Evolutionary conservation across 1,140 invertebrate species (phyloP).

Genomic region (Coptotermes formosanus): DNA sequence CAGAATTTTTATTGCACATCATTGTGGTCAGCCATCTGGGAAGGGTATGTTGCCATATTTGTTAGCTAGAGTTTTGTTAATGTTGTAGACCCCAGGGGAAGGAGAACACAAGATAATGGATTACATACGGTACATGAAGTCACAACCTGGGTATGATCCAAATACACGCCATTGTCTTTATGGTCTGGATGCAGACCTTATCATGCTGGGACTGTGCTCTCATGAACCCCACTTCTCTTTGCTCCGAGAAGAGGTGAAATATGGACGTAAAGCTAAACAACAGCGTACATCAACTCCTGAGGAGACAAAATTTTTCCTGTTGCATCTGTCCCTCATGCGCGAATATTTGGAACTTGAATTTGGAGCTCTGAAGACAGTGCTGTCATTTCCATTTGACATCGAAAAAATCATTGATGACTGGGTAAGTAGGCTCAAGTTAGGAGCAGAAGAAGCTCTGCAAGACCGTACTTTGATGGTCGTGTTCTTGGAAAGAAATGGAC

Average conservation of each 20-base stretch:
- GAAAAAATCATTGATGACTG: conserved; percentile 49
- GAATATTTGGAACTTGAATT: conserved; percentile 96
- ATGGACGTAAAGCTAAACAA: conserved; percentile 55
- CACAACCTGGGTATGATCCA: conserved; percentile 78
- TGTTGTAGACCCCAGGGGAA: conserved; percentile 83
- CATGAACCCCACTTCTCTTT: conserved; percentile 95
- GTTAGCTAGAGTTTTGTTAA: too few species aligned
- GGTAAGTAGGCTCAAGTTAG: too few species aligned
- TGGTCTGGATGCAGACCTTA: conserved; percentile 94
- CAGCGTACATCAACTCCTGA: conserved; percentile 69
- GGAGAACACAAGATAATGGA: conserved; percentile 99
- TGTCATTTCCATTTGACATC: conserved; percentile 74
- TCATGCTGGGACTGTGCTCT: conserved; percentile 89
- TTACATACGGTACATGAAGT: conserved; percentile 85
- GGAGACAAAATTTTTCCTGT: conserved; percentile 88
- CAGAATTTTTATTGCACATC: too few species aligned
- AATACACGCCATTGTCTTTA: conserved; percentile 93
- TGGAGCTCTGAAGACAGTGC: conserved; percentile 64
- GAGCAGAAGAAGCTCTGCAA: too few species aligned
- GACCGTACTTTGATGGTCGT: not conserved
- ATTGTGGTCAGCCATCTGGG: too few species aligned
- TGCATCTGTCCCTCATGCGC: conserved; percentile 87
- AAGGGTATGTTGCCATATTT: too few species aligned
- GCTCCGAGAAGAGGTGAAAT: conserved; percentile 84
- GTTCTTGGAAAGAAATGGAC: too few species aligned